These are phyloP conservation scores for Bugula neritina DNA, from an alignment of 2,888 invertebrate species.

Conservation along the genomic window DNA sequence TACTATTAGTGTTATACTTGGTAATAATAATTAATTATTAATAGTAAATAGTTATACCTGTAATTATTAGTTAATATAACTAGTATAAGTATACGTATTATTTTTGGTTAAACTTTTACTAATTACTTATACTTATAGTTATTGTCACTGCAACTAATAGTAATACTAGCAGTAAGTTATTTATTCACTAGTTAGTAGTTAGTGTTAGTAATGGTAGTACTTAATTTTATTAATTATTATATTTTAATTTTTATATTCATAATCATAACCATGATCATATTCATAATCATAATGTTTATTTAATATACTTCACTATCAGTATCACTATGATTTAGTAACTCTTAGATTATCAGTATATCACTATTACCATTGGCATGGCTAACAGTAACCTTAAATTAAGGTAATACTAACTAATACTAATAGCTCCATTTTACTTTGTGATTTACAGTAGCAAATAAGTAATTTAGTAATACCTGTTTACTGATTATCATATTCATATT, in stretches of 20 bases:
- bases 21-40: not conserved
- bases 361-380: too few species aligned
- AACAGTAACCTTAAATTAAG: too few species aligned
- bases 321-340: not conserved
- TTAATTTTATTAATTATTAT: not conserved
- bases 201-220: not conserved
- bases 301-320: not conserved
- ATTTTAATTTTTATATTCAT: not conserved
- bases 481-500: too few species aligned
- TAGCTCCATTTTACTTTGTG: not conserved
- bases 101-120: not conserved
- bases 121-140: not conserved
- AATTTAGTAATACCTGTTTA: too few species aligned
- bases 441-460: not conserved
- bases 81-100: not conserved
- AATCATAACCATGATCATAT: not conserved
- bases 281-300: not conserved
- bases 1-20: not conserved
- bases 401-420: not conserved
- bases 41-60: not conserved
- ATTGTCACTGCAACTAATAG: not conserved
- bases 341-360: too few species aligned
- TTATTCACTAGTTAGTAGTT: not conserved
- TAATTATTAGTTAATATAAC: not conserved
- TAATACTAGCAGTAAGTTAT: not conserved